These are phyloP conservation scores for Solenopsis fugax DNA, from an alignment of 1,140 invertebrate genomes.

Conservation along the genomic window DNA sequence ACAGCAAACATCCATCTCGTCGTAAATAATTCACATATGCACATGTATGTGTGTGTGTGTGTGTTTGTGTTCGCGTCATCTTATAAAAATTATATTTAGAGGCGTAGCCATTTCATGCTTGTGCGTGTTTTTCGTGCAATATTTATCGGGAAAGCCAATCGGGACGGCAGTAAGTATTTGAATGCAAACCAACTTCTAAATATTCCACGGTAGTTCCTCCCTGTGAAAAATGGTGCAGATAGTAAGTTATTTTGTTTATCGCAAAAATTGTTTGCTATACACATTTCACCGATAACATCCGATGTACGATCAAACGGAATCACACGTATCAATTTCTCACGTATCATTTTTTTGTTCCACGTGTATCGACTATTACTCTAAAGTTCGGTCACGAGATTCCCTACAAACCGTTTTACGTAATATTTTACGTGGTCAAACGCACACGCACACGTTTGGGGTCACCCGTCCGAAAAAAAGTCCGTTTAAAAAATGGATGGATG, in stretches of 20 bases:
- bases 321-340: slow-evolving; percentile 23
- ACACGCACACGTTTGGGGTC: background rate
- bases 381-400: slow-evolving; percentile 33
- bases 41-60: background rate
- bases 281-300: slow-evolving; percentile 14
- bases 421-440: slow-evolving; percentile 40
- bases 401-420: slow-evolving; percentile 31
- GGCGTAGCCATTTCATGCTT: background rate
- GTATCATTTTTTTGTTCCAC: background rate
- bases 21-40: slow-evolving; percentile 28
- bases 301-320: slow-evolving; percentile 28
- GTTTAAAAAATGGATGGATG: slow-evolving; percentile 62
- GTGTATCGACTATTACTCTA: slow-evolving; percentile 26
- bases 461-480: slow-evolving; percentile 25
- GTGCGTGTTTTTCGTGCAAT: background rate
- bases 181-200: slow-evolving; percentile 7
- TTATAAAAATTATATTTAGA: slow-evolving; percentile 12
- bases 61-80: background rate
- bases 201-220: background rate
- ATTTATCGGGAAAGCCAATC: slow-evolving; percentile 8
- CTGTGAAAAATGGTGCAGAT: background rate
- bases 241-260: slow-evolving; percentile 22
- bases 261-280: background rate
- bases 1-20: background rate
- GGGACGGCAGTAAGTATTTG: background rate